These are phyloP conservation scores for Apamea sordens DNA, from an alignment of 2,888 invertebrate genomes.

Conservation along the genomic window DNA sequence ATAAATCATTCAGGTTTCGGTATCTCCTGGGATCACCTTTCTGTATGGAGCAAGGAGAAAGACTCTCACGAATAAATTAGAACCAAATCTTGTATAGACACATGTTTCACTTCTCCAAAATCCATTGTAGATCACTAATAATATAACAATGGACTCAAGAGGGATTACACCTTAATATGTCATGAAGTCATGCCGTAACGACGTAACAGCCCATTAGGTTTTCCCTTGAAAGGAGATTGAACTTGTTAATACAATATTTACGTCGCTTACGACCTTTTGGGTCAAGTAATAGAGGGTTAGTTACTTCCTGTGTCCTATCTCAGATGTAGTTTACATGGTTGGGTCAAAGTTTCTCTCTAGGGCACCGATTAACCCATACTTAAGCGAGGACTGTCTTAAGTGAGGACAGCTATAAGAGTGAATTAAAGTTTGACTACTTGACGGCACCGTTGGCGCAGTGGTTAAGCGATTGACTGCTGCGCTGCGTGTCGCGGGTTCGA, in stretches of 20 bases:
- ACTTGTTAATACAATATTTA: slow-evolving; percentile 49
- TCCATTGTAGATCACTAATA: not conserved
- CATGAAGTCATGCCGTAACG: slow-evolving; percentile 1
- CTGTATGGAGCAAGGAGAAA: not conserved
- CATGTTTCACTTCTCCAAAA: not conserved
- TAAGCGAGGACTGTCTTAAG: not conserved
- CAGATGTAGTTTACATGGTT: slow-evolving; percentile 17
- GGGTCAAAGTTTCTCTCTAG: slow-evolving; percentile 35
- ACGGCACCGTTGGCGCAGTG: too few relatives aligned
- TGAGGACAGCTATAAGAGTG: not conserved
- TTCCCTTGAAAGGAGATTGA: not conserved
- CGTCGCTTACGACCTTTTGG: slow-evolving; percentile 7
- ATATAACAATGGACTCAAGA: not conserved
- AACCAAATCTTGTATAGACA: not conserved
- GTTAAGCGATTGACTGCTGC: too few relatives aligned
- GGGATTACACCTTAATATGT: slow-evolving; percentile 22
- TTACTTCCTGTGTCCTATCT: slow-evolving; percentile 40
- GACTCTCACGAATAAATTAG: not conserved
- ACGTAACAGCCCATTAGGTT: slow-evolving; percentile 21
- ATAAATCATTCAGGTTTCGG: not conserved
- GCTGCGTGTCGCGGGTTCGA: too few relatives aligned
- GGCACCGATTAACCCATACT: slow-evolving; percentile 29
- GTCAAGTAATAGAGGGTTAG: slow-evolving; percentile 19
- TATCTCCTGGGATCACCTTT: not conserved
- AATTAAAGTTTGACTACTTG: not conserved